Conservation (phyloP, 2,797 vertebrate genomes). For the Micropoecilia bifurca region DNA sequence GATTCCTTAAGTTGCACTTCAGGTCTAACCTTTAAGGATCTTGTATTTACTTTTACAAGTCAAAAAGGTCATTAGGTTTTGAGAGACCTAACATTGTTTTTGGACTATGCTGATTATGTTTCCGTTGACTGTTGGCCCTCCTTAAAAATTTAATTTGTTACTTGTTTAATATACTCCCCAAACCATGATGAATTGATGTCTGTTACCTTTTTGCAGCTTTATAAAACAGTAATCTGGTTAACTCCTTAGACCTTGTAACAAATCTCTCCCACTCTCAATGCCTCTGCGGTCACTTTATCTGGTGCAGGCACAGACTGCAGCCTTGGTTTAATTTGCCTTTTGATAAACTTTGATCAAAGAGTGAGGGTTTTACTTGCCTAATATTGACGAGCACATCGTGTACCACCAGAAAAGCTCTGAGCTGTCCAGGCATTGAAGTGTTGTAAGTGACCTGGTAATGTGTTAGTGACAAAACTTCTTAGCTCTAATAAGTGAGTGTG, state of each 20-base stretch:
- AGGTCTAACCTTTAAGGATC: background rate
- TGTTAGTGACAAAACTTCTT: background rate
- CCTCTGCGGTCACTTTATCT: background rate
- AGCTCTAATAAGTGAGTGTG: background rate
- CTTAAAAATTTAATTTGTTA: background rate
- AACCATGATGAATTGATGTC: background rate
- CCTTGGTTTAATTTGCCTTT: background rate
- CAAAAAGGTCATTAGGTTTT: background rate
- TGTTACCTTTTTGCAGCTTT: background rate
- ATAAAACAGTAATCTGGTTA: background rate
- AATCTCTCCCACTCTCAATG: background rate
- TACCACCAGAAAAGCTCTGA: background rate
- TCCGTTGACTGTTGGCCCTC: background rate
- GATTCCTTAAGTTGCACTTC: background rate
- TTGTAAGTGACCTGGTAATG: background rate
- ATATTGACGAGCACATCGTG: background rate
- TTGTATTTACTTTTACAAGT: background rate
- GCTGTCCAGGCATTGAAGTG: background rate
- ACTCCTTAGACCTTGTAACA: background rate
- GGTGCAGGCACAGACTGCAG: background rate
- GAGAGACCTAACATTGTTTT: background rate
- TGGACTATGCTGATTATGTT: background rate
- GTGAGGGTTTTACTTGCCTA: background rate
- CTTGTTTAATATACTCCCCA: background rate
- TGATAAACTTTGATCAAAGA: background rate